Base-by-base conservation (phyloP, 2,888 invertebrate species). In the Eulithis prunata region DNA sequence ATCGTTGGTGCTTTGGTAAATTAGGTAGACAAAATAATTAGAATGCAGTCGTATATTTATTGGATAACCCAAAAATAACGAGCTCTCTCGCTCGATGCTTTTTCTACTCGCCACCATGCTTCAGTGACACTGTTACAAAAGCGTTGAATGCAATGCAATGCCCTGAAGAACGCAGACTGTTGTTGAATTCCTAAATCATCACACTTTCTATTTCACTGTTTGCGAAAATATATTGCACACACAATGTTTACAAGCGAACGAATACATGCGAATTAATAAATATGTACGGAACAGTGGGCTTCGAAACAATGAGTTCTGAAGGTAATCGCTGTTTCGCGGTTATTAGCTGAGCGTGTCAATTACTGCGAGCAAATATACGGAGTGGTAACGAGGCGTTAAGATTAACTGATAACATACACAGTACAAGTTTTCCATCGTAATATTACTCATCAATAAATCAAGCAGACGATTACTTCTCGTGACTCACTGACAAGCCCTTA, bases 241-340 rank as follows among this genome's bases (percentile, higher is more conserved):
- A 67, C 57, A 38, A 32, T 57, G 49, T 57, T 69, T 55, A 52
- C 21, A 59, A 28, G 52, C 52, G 71, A 53, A 62, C 67, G 62
- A 66, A 57, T 65, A 66, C 66, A 59, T 69, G 70, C 55, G 49
- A 13, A 49, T 69, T 59, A 63, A 71, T 71, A 57, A 36, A 52
- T 59, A 21, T 28, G 52, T 59, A 75, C 72, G 69, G 74, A 72
- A 72, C 72, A 64, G 53, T 58, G 49, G 56, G 14, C 53, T 53
- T 57, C 54, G 41, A 69, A 74, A 77, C 72, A 74, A 74, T 74
- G 59, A 55, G 61, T 65, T 63, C 60, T 43, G 58, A 58, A 64
- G 46, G 64, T 71, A 66, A 71, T 64, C 43, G 57, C 67, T 64
- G 56, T 68, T 64, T 65, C 47, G 14, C 43, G 53, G 51, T 58